phyloP scores from a whole-genome alignment of 2,113 vertebrate genomes.

The Dicrurus megarhynchus region DNA sequence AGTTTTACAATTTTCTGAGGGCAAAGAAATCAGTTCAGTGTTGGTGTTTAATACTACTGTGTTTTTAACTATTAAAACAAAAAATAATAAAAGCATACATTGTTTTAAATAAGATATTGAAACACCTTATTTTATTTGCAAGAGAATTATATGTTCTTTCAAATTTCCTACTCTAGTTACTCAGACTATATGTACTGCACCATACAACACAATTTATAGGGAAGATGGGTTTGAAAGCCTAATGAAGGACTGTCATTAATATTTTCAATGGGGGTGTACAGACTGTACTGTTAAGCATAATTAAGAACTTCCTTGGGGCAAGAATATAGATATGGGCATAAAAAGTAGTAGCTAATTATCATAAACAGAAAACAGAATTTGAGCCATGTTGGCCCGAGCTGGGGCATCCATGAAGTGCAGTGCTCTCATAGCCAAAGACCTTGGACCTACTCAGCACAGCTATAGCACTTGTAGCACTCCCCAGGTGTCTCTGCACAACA shows the following conservation, averaged over 20 bases:
- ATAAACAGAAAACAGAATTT: not conserved
- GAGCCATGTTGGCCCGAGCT: not conserved
- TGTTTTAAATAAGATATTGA: not conserved
- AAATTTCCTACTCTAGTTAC: not conserved
- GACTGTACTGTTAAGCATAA: not conserved
- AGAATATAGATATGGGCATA: not conserved
- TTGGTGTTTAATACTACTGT: not conserved
- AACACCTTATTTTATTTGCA: not conserved
- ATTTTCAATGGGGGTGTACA: not conserved
- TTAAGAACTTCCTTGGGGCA: not conserved
- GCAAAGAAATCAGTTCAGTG: not conserved
- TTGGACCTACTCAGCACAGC: not conserved
- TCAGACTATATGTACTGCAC: not conserved
- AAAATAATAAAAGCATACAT: not conserved
- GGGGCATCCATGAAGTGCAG: not conserved
- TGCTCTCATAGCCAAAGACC: fast-evolving
- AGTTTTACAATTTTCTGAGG: not conserved
- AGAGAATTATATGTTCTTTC: not conserved
- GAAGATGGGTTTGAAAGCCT: not conserved
- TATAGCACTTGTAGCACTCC: too few relatives aligned
- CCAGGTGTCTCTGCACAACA: not conserved
- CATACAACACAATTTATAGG: not conserved
- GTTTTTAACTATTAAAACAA: not conserved
- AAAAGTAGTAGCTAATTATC: not conserved
- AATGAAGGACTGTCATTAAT: not conserved